phyloP scores from a whole-genome alignment of 2,888 invertebrate species.

The Danaus chrysippus region DNA sequence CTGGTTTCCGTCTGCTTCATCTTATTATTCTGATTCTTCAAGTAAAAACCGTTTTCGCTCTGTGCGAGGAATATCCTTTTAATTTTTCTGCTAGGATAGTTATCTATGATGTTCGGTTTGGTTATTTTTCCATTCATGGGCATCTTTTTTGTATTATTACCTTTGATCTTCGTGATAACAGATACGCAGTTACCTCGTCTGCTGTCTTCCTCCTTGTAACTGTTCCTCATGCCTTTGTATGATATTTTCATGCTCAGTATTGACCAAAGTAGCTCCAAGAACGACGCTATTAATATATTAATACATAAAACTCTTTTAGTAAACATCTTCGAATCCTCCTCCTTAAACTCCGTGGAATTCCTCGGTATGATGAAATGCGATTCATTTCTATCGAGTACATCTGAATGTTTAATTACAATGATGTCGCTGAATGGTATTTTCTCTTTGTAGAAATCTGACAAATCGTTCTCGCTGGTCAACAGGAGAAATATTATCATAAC shows the following conservation, averaged over 20 bases:
- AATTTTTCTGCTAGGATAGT: slow-evolving; percentile 76
- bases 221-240: slow-evolving; percentile 80
- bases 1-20: slow-evolving; percentile 65
- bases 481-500: slow-evolving; percentile 67
- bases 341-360: slow-evolving; percentile 41
- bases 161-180: slow-evolving; percentile 77
- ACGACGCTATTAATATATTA: slow-evolving; percentile 79
- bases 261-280: slow-evolving; percentile 80
- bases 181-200: slow-evolving; percentile 73
- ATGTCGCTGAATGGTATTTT: slow-evolving; percentile 61
- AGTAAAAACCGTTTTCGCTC: slow-evolving; percentile 64
- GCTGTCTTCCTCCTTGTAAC: slow-evolving; percentile 77
- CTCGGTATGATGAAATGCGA: slow-evolving; percentile 62
- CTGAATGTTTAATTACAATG: slow-evolving; percentile 57
- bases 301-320: slow-evolving; percentile 74
- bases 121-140: slow-evolving; percentile 62
- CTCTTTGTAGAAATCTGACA: slow-evolving; percentile 65
- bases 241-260: slow-evolving; percentile 79
- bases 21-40: slow-evolving; percentile 70
- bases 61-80: slow-evolving; percentile 73
- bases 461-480: slow-evolving; percentile 56
- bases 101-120: slow-evolving; percentile 76
- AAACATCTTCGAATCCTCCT: slow-evolving; percentile 51
- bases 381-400: slow-evolving; percentile 56
- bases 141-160: slow-evolving; percentile 64